Percentiles rank a stretch among this genome's conserved stretches.
Evolutionary conservation across 2,888 invertebrate genomes (phyloP).

Genomic region (Sarcophaga rosellei): DNA sequence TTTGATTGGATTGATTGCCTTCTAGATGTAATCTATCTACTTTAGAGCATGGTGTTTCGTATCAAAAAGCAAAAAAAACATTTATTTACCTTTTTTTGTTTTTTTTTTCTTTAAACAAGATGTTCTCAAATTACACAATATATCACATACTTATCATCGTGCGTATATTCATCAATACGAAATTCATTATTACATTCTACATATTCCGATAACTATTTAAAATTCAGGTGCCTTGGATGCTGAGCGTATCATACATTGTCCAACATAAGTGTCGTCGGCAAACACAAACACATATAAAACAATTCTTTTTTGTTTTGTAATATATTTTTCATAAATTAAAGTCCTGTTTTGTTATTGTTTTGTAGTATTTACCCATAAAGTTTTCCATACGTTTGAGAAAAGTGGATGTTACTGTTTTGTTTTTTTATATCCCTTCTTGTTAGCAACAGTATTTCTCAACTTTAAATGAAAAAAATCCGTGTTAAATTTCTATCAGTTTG

Average conservation of each 20-base stretch:
- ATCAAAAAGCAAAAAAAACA: slow-evolving; percentile 4
- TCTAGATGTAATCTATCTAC: slow-evolving; percentile 27
- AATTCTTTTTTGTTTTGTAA: slow-evolving; percentile 7
- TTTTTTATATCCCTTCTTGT: not conserved
- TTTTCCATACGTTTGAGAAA: too few relatives aligned
- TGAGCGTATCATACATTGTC: slow-evolving; percentile 76
- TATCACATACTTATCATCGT: slow-evolving; percentile 60
- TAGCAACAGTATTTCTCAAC: slow-evolving; percentile 10
- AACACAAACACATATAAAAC: slow-evolving; percentile 51
- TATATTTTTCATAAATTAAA: not conserved
- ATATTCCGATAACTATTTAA: slow-evolving; percentile 38
- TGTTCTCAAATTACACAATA: slow-evolving; percentile 58
- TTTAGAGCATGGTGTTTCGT: slow-evolving; percentile 64
- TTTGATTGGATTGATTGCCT: not conserved
- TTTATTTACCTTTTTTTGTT: slow-evolving; percentile 42
- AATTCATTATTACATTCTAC: slow-evolving; percentile 58
- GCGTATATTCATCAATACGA: slow-evolving; percentile 54
- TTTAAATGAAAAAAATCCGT: not conserved
- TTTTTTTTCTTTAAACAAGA: slow-evolving; percentile 44
- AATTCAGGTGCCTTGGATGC: slow-evolving; percentile 62
- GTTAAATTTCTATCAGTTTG: not conserved
- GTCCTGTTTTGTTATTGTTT: not conserved
- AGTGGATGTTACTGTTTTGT: too few relatives aligned
- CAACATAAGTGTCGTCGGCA: slow-evolving; percentile 81
- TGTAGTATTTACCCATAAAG: not conserved